Evolutionary conservation across 2,888 invertebrate genomes (phyloP).

Genomic region (Sepiola atlantica): DNA sequence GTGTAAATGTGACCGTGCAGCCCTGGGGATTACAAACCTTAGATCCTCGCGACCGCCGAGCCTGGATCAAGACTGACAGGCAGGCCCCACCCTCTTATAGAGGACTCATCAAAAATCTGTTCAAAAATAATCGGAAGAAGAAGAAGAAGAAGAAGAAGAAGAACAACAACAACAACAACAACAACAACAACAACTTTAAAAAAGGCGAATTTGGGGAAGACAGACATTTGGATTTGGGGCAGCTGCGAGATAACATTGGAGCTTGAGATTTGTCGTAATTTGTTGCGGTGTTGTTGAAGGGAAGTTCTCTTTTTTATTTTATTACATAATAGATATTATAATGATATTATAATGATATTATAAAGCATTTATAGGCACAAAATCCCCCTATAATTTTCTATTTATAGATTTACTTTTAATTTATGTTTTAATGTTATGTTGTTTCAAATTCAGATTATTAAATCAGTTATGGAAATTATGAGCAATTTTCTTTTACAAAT

Average conservation of each 20-base stretch:
- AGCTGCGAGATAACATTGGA: not conserved
- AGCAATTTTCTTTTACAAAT: no score
- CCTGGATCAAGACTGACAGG: no score
- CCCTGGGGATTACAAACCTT: no score
- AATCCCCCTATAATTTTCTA: not conserved
- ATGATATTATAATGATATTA: not conserved
- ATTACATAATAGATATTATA: not conserved
- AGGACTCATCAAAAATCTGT: no score
- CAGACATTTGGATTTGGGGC: not conserved
- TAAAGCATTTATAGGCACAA: not conserved
- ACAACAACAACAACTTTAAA: not conserved
- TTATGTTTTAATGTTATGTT: not conserved
- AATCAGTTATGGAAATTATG: no score
- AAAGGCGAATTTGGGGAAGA: not conserved
- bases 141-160: conserved; percentile 32
- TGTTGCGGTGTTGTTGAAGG: not conserved
- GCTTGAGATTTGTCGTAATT: no score
- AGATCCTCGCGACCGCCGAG: no score
- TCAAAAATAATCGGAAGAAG: not conserved
- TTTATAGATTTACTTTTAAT: not conserved
- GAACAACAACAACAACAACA: not conserved
- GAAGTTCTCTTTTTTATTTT: not conserved
- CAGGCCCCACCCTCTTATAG: no score
- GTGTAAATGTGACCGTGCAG: no score
- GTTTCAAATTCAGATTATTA: no score